Evolutionary conservation across 2,797 vertebrate species (phyloP), one percentile per base, ranked within the genome.

Genomic region (Myotis planiceps): DNA sequence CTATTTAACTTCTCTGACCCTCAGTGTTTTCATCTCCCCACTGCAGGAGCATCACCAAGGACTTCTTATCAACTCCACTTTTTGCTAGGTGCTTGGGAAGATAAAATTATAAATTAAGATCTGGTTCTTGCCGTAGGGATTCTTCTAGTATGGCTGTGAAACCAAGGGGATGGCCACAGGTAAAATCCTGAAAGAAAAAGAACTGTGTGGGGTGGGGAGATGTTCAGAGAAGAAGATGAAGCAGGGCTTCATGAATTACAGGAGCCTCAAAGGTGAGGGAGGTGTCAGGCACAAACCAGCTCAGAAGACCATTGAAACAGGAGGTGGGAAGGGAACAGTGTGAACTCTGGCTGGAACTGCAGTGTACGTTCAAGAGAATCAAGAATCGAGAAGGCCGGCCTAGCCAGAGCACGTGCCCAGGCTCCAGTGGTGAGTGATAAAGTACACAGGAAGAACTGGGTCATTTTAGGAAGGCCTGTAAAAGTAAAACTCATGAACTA

Each of bases 91-190:
- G 84, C 27, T 94, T 42, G 42, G 18, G 7, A 82, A 92, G 86
- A 66, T 66, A 60, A 94, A 96, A 87, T 65, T 53, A 55, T 21
- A 79, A 82, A 75, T 83, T 92, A 86, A 76, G 3, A 37, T 87
- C 49, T 79, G 12, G 16, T 83, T 88, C 37, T 53, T 79, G 18
- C 32, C 37, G 16, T 49, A 29, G 21, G 16, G 32, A 51, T 92
- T 71, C 80, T 92, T 74, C 27, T 18, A 63, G 13, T 7, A 45
- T 82, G 65, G 29, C 58, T 81, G 29, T 74, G 37, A 74, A 92
- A 72, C 29, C 76, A 7, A 45, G 18, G 34, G 2, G 2, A 19
- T 81, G 74, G 49, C 9, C n/a, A 79, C 2, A 75, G 78, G 9
- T 79, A 15, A 82, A 90, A 9, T 83, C 13, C 53, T n/a, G 42